These are phyloP conservation scores for Parthenolecanium corni DNA, from an alignment of 2,888 invertebrate species.

Conservation along the genomic window DNA sequence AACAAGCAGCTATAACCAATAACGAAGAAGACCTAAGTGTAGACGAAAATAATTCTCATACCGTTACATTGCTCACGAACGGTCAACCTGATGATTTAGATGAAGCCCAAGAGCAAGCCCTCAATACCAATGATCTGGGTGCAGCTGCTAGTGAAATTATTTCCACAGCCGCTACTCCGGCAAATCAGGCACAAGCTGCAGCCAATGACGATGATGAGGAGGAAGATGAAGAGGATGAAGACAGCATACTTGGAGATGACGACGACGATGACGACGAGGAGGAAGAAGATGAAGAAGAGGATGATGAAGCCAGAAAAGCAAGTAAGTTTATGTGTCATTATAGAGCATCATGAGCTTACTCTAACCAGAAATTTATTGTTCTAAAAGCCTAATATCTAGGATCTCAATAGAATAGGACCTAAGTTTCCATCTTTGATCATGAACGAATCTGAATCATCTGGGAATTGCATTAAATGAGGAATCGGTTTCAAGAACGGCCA, in stretches of 20 bases:
- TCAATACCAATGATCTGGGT: slow-evolving; percentile 32
- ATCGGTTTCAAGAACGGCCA: no score
- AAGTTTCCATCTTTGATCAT: no score
- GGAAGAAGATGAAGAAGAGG: slow-evolving; percentile 30
- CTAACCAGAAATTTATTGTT: no score
- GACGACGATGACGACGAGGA: slow-evolving; percentile 31
- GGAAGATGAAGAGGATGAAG: slow-evolving; percentile 40
- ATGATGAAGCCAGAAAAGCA: slow-evolving; percentile 25
- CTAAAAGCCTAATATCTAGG: no score
- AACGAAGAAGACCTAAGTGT: slow-evolving; percentile 40
- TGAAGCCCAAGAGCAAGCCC: slow-evolving; percentile 29
- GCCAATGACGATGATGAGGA: slow-evolving; percentile 40
- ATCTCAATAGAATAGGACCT: no score
- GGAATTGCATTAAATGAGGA: no score
- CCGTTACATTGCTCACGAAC: slow-evolving; percentile 34
- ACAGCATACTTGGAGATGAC: slow-evolving; percentile 44
- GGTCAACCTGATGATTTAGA: slow-evolving; percentile 31
- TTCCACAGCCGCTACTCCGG: slow-evolving; percentile 32
- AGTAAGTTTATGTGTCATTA: no score
- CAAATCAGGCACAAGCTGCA: slow-evolving; percentile 40
- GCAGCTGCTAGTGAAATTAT: slow-evolving; percentile 33
- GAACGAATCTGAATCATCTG: no score
- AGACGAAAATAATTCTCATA: slow-evolving; percentile 37
- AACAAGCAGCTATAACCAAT: slow-evolving; percentile 38
- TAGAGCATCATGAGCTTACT: no score